Evolutionary conservation across 1,140 invertebrate genomes (phyloP).

Genomic region (Pararge aegeria): DNA sequence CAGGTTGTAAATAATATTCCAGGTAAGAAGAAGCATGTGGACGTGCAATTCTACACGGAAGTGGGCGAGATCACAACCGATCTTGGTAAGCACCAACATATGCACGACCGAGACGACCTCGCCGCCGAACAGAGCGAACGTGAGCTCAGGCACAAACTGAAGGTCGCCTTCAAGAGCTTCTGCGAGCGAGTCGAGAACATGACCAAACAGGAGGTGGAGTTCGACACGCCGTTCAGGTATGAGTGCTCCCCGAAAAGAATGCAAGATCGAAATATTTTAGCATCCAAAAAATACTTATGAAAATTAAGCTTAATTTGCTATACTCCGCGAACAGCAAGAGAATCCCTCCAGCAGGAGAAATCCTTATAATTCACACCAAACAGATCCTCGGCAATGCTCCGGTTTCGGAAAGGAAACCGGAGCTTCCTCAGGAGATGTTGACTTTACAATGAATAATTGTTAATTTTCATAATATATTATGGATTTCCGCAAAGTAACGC

Average conservation of each 20-base stretch:
- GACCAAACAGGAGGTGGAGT: conserved; percentile 98
- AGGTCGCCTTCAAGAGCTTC: conserved; percentile 98
- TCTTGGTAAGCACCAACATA: conserved; percentile 99
- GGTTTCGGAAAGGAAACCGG: no score
- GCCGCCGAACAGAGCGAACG: conserved; percentile 99
- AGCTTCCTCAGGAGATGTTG: no score
- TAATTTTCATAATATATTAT: no score
- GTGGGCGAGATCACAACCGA: conserved; percentile 99
- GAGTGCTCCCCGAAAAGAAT: not conserved
- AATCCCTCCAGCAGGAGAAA: no score
- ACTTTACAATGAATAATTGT: no score
- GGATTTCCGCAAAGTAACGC: no score
- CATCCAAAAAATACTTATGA: no score
- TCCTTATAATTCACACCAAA: no score
- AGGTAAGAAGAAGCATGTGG: conserved; percentile 98
- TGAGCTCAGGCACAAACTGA: conserved; percentile 97
- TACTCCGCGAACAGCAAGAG: no score
- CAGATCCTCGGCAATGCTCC: no score
- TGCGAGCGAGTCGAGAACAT: conserved; percentile 98
- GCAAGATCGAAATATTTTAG: no score
- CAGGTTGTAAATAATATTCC: conserved; percentile 18
- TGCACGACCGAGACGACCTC: conserved; percentile 99
- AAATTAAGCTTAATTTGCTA: no score
- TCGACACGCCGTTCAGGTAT: conserved; percentile 96
- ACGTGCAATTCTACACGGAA: conserved; percentile 99